phyloP scores from a whole-genome alignment of 1,140 invertebrate genomes.

The Aporrectodea caliginosa region DNA sequence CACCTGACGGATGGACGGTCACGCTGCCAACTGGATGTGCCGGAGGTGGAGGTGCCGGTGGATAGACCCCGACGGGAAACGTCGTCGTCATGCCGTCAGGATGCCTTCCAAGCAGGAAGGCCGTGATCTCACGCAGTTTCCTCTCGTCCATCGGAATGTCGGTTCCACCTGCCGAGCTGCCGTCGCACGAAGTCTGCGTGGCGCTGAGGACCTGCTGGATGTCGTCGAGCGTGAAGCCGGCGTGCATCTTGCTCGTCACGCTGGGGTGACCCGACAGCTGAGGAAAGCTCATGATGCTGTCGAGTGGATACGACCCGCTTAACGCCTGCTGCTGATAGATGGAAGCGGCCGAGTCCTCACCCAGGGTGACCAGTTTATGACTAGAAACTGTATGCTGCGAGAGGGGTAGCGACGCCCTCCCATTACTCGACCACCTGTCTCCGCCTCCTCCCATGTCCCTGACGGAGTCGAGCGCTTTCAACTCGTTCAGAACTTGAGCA shows the following conservation, averaged over 20 bases:
- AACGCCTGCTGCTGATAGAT: neutral
- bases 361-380: neutral
- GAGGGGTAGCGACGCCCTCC: neutral
- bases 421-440: neutral
- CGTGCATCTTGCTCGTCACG: neutral
- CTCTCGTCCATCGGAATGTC: slow-evolving; percentile 22
- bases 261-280: neutral
- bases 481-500: neutral
- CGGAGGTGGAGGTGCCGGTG: neutral
- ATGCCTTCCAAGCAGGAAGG: slow-evolving; percentile 3
- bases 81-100: neutral
- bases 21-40: no score
- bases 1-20: neutral
- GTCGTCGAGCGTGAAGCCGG: neutral
- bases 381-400: neutral
- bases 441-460: neutral
- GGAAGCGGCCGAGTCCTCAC: neutral
- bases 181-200: neutral
- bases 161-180: slow-evolving; percentile 1
- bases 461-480: neutral
- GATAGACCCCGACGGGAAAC: neutral
- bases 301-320: neutral
- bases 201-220: neutral
- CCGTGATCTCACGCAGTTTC: slow-evolving; percentile 12
- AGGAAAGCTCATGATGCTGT: neutral